A percentile compares a stretch with the other conserved stretches of the same genome.
Evolutionary conservation across 2,113 vertebrate species (phyloP).

Genomic region (Gila orcuttii): DNA sequence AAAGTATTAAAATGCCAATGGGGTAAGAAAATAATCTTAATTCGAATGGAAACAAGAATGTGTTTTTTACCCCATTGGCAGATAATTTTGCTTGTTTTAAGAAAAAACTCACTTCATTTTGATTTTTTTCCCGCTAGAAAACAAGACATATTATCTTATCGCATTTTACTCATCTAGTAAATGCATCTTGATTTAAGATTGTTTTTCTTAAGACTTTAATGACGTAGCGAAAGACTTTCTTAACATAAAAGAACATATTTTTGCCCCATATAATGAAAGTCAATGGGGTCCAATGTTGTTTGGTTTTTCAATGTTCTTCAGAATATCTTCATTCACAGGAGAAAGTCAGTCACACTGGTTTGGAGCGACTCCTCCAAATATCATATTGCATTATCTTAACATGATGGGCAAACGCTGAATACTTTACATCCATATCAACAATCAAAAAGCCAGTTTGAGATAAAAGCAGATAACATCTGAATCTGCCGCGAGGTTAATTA

Average conservation of each 20-base stretch:
- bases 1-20: too few relatives aligned
- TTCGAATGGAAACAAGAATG: too few relatives aligned
- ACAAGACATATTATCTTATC: too few relatives aligned
- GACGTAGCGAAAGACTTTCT: too few relatives aligned
- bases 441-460: neutral
- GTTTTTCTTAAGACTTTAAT: too few relatives aligned
- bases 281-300: neutral
- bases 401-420: neutral
- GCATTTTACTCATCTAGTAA: too few relatives aligned
- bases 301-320: neutral
- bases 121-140: too few relatives aligned
- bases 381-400: neutral
- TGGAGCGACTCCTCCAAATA: neutral
- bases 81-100: too few relatives aligned
- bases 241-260: neutral
- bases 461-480: conserved; percentile 26
- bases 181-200: too few relatives aligned
- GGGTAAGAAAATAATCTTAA: too few relatives aligned
- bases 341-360: neutral
- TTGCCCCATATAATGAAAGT: neutral
- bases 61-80: too few relatives aligned
- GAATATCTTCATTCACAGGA: neutral
- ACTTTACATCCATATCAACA: neutral
- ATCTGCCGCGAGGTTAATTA: conserved; percentile 33
- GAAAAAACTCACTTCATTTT: too few relatives aligned